Conservation (phyloP, 2,113 vertebrate species). For the Tenebrosternarchus preto region DNA sequence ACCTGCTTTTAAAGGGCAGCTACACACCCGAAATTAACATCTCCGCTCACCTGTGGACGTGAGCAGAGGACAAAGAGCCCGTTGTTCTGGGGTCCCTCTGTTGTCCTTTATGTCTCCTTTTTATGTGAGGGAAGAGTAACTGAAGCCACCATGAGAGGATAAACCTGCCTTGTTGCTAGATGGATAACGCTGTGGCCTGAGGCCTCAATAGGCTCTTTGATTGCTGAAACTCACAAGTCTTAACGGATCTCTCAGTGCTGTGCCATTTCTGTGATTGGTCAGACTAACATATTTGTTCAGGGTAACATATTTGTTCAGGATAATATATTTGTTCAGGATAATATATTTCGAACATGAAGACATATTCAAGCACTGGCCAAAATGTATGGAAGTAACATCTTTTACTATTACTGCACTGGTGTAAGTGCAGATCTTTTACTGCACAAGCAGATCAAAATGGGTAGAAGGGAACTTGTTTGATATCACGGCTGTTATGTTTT, state of each 20-base stretch:
- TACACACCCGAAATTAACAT: conserved; percentile 39
- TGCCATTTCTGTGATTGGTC: conserved; percentile 8
- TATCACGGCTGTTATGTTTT: too few species aligned
- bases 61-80: conserved; percentile 61
- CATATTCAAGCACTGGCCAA: not conserved
- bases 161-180: conserved; percentile 24
- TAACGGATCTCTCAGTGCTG: not conserved
- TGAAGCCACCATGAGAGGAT: conserved; percentile 60
- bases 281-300: not conserved
- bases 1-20: conserved; percentile 37
- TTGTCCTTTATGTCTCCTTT: conserved; percentile 44
- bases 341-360: not conserved
- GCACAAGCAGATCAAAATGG: too few species aligned
- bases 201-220: conserved; percentile 6
- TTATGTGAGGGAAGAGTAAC: conserved; percentile 61
- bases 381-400: too few species aligned
- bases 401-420: too few species aligned
- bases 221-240: not conserved
- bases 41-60: conserved; percentile 59
- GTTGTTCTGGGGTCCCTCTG: conserved; percentile 63
- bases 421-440: too few species aligned
- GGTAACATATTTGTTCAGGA: not conserved
- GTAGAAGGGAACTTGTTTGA: too few species aligned
- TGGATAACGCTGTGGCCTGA: not conserved
- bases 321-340: too few species aligned